Conservation (phyloP, 2,888 invertebrate genomes). For the Nemotelus nigrinus region DNA sequence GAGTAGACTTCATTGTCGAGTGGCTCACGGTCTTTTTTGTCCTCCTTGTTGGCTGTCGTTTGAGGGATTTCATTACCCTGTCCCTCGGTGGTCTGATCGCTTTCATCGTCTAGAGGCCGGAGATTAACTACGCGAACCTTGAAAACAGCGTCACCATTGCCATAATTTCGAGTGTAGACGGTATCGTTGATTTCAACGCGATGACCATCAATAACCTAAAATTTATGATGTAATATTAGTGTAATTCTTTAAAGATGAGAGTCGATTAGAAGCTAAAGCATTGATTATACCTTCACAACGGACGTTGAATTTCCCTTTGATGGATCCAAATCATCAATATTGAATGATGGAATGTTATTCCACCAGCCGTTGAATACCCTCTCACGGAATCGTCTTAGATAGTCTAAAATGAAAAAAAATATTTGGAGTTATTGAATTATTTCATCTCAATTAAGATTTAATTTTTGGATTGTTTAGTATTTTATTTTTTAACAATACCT, state of each 20-base stretch:
- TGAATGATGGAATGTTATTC: constrained; percentile 36
- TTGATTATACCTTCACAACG: constrained; percentile 61
- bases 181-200: constrained; percentile 69
- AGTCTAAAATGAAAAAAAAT: constrained; percentile 55
- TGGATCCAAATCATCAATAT: constrained; percentile 52
- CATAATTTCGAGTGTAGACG: constrained; percentile 64
- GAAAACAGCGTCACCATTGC: constrained; percentile 60
- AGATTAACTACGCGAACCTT: constrained; percentile 68
- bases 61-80: background rate
- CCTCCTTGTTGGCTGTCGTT: constrained; percentile 3
- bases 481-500: constrained; percentile 46
- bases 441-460: background rate
- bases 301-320: constrained; percentile 63
- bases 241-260: background rate
- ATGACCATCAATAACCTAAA: constrained; percentile 68
- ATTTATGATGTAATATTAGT: background rate
- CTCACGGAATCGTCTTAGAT: constrained; percentile 61
- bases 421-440: too few relatives aligned
- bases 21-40: constrained; percentile 53
- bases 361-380: constrained; percentile 56
- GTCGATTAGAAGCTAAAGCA: background rate
- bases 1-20: constrained; percentile 61
- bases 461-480: background rate
- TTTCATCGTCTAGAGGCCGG: constrained; percentile 62
- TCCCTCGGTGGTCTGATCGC: constrained; percentile 2